Conservation (phyloP, 2,113 vertebrate species). For the Zosterops lateralis region DNA sequence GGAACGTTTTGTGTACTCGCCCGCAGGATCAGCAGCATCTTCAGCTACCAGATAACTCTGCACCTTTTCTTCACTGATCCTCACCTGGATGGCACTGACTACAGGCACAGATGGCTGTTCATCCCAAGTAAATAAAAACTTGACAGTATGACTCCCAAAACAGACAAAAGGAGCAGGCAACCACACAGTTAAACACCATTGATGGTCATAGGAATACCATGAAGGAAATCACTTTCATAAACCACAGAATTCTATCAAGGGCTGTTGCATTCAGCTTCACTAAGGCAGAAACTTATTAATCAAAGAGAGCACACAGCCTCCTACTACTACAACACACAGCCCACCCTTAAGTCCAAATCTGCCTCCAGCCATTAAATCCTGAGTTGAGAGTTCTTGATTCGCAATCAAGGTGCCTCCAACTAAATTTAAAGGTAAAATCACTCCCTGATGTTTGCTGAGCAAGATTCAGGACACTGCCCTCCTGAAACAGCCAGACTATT, state of each 20-base stretch:
- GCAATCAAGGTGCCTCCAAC: too few species aligned
- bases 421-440: background rate
- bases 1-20: background rate
- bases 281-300: background rate
- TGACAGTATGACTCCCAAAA: background rate
- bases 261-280: background rate
- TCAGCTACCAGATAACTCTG: background rate
- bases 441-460: background rate
- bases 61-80: background rate
- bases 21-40: background rate
- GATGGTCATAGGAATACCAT: background rate
- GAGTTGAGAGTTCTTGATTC: background rate
- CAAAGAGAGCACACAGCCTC: background rate
- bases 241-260: background rate
- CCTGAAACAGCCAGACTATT: background rate
- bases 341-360: background rate
- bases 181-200: background rate
- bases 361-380: background rate
- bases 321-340: background rate
- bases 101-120: background rate
- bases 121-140: background rate
- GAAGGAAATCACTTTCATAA: background rate
- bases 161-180: background rate
- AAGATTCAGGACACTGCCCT: background rate
- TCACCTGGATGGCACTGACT: background rate